Evolutionary conservation across 2,888 invertebrate genomes (phyloP), one percentile per base, ranked within the genome.

Genomic region (Protophormia terraenovae): DNA sequence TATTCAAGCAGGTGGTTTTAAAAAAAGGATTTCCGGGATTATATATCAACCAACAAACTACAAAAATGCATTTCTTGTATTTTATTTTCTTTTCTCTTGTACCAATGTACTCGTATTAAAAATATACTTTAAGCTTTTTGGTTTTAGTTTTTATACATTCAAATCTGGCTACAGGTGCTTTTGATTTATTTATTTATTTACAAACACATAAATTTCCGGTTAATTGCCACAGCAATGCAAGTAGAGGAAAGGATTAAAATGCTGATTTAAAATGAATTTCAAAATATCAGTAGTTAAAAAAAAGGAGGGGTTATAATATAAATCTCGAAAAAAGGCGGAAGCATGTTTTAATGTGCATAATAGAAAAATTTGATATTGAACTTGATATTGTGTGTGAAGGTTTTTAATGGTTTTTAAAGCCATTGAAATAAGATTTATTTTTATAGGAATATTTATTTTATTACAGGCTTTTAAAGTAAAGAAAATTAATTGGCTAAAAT

Each of bases 121-220:
- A 35, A 69, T 35, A 22, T 10, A 53, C 8, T n/a, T 16, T 19
- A 72, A 72, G 55, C 71, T 72, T 75, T 73, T 73, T 14, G 7
- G 8, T 64, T 38, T 38, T 24, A 4, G 4, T n/a, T 27, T 47
- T 60, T 29, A 35, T 8, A 16, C 14, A 45, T 24, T n/a, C 6
- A 0, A 24, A 14, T 24, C 22, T 73, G 67, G 12, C 58, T 41
- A 81, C 73, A 81, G 80, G 66, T 81, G 80, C 24, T 19, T 75
- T 75, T 75, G 47, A 69, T 62, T 81, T 69, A 62, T 75, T 75
- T 47, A 69, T 62, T 81, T 69, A 62, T 75, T 75, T 47, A 41
- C 27, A 8, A 38, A 22, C n/a, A 53, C 38, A 32, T 24, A 67
- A 67, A 67, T 67, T 60, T 81, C 24, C 58, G 38, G 7, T 41